Conservation (phyloP, 1,140 invertebrate species). For the Babylonia areolata region DNA sequence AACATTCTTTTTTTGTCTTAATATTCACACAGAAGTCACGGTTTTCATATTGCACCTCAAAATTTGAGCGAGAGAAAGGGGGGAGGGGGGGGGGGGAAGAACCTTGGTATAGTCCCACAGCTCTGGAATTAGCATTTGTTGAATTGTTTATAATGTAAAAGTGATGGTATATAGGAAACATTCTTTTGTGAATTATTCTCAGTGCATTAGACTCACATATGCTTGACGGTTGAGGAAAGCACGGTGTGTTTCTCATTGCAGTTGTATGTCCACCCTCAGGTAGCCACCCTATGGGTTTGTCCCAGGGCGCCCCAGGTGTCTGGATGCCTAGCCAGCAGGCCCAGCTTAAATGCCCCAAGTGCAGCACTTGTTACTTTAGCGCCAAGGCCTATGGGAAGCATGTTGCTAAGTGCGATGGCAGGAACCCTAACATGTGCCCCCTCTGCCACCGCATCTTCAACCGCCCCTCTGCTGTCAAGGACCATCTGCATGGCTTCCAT, state of each 20-base stretch:
- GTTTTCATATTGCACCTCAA: no score
- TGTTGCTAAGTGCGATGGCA: constrained; percentile 31
- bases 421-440: constrained; percentile 25
- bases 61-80: no score
- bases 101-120: no score
- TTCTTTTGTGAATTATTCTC: no score
- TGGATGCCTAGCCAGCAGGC: background rate
- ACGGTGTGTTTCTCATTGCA: constrained; percentile 8
- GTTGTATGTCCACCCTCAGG: background rate
- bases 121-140: no score
- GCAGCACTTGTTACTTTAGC: constrained; percentile 16
- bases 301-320: background rate
- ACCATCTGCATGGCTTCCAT: constrained; percentile 48
- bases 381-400: background rate
- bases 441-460: constrained; percentile 41
- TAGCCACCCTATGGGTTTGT: background rate
- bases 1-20: no score
- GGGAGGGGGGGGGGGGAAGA: no score
- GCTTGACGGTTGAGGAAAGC: background rate
- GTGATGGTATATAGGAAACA: no score
- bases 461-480: constrained; percentile 47
- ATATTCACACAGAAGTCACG: no score
- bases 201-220: no score
- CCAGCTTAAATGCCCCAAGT: constrained; percentile 5
- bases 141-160: no score